Percentiles rank a stretch among this genome's conserved stretches.
Evolutionary conservation across 1,140 invertebrate species (phyloP).

Genomic region (Lordiphosa clarofinis): DNA sequence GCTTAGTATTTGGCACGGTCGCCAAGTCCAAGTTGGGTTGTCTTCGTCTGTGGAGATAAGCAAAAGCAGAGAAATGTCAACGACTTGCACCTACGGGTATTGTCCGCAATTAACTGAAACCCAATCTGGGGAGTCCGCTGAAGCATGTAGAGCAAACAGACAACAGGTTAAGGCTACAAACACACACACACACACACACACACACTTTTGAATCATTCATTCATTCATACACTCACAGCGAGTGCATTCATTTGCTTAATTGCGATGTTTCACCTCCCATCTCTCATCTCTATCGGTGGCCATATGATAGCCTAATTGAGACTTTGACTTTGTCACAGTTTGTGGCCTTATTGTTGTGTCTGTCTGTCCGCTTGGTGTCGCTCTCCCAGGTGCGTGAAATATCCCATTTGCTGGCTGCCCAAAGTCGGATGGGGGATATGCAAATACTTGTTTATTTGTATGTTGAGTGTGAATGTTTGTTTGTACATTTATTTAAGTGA

Average conservation of each 20-base stretch:
- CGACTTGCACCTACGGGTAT: constrained; percentile 42
- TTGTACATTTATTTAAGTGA: no score
- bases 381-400: constrained; percentile 40
- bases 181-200: not conserved
- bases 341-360: constrained; percentile 13
- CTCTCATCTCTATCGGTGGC: constrained; percentile 18
- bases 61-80: constrained; percentile 45
- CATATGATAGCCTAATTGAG: constrained; percentile 73
- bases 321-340: constrained; percentile 73
- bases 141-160: constrained; percentile 27
- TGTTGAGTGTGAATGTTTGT: no score
- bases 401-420: constrained; percentile 28
- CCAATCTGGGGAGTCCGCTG: constrained; percentile 27
- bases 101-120: constrained; percentile 63
- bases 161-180: constrained; percentile 7
- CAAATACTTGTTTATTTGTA: constrained; percentile 10
- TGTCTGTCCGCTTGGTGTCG: constrained; percentile 11
- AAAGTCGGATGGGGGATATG: constrained; percentile 14
- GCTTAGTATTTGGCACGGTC: constrained; percentile 60
- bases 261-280: constrained; percentile 31
- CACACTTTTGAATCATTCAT: constrained; percentile 2
- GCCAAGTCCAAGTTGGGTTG: constrained; percentile 16
- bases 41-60: constrained; percentile 27
- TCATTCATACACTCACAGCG: constrained; percentile 11
- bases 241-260: constrained; percentile 61